phyloP scores from a whole-genome alignment of 2,113 vertebrate species.

The Sinocyclocheilus anshuiensis region DNA sequence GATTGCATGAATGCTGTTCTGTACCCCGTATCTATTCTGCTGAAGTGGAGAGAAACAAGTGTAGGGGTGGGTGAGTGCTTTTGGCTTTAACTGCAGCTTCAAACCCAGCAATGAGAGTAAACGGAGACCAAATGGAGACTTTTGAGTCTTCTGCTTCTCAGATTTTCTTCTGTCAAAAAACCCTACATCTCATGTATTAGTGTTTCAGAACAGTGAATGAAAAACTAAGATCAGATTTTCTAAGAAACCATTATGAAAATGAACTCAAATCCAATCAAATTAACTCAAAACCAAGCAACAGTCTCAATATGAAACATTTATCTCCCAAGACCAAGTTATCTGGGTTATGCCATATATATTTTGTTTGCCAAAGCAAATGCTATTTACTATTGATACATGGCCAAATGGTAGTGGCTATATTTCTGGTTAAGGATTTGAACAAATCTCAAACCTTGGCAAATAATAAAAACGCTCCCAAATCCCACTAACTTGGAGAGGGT shows the following conservation, averaged over 20 bases:
- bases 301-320: background rate
- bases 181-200: background rate
- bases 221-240: background rate
- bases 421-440: background rate
- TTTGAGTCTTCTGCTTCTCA: background rate
- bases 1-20: constrained; percentile 46
- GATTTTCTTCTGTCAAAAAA: background rate
- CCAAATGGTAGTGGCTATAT: background rate
- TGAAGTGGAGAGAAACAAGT: background rate
- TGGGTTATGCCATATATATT: background rate
- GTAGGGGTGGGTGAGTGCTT: background rate
- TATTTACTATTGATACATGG: background rate
- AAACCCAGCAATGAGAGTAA: background rate
- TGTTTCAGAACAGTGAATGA: background rate
- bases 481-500: background rate
- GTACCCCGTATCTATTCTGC: background rate
- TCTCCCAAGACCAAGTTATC: background rate
- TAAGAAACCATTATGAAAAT: background rate
- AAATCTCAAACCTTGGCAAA: background rate
- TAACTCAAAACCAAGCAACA: background rate
- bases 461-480: background rate
- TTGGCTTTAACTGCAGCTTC: background rate
- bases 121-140: background rate
- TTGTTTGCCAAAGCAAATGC: background rate
- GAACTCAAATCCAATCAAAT: background rate